Base-by-base conservation (phyloP, 1,140 invertebrate genomes). In the Drosophila sp. region DNA sequence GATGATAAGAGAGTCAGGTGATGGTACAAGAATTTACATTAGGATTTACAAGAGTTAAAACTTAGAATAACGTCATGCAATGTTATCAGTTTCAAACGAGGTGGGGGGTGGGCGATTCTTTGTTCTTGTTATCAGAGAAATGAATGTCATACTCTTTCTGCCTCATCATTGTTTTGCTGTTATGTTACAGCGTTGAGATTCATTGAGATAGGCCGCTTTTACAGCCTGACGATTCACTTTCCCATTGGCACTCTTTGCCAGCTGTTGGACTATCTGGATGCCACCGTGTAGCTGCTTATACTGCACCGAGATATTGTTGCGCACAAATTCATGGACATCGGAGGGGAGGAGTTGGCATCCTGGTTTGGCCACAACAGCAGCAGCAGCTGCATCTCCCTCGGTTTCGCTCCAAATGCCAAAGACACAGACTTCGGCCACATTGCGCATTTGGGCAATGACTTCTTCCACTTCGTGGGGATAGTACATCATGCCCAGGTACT, bases 401-500 rank as follows among this genome's bases (percentile, higher is more conserved):
- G 79, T 80, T 27, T 90, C 86, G 56, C 85, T 84, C 76, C 83
- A 91, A 10, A 92, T 71, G 3, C 91, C 91, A 44, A 91, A 91
- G 41, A 92, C 91, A 30, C 90, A 91, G 1, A 85, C 90, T 30
- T 90, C 89, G 1, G 82, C 63, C 3, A 92, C 86, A 41, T 91
- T 73, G 0, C 86, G 78, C 69, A 91, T 76, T 57, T 82, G 75
- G 23, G 76, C 79, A 4, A 92, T 77, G 7, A 91, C 78, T 30
- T 87, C 75, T 63, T 92, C 91, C 17, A 92, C 77, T 30, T 92
- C 91, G 23, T 91, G 82, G 1, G 91, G 91, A 35, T 77, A 91
- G 71, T 93, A 92, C 65, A 92, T 92, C 72, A 89, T 87, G 23
- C 91, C 92, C 17, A 82, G 60, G 23, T 81, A 93, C 64, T 92